phyloP scores from a whole-genome alignment of 2,888 invertebrate genomes.

The Caenorhabditis macrosperma region DNA sequence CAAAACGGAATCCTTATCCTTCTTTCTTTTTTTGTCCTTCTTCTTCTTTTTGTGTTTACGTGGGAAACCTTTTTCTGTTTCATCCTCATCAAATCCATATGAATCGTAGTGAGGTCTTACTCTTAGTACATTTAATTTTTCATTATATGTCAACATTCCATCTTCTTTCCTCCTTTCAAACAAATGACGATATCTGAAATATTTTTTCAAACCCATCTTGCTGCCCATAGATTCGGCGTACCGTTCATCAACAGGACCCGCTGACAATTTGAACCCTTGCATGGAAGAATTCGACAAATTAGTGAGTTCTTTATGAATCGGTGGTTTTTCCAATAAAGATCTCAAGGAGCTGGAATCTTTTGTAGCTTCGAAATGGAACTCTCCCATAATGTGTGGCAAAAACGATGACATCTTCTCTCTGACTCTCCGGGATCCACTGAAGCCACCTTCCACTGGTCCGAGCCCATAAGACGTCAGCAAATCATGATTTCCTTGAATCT shows the following conservation, averaged over 20 bases:
- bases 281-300: conserved; percentile 64
- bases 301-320: conserved; percentile 72
- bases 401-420: conserved; percentile 70
- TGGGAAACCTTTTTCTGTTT: conserved; percentile 15
- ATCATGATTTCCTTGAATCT: conserved; percentile 67
- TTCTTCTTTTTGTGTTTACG: conserved; percentile 65
- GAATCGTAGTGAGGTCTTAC: conserved; percentile 18
- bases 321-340: conserved; percentile 71
- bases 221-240: conserved; percentile 10
- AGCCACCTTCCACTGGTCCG: conserved; percentile 52
- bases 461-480: conserved; percentile 67
- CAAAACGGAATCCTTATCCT: conserved; percentile 37
- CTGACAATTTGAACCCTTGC: conserved; percentile 66
- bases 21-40: conserved; percentile 66
- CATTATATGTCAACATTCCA: conserved; percentile 7
- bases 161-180: conserved; percentile 60
- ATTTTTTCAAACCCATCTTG: too few species aligned
- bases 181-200: conserved; percentile 60
- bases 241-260: conserved; percentile 71
- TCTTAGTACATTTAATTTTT: conserved; percentile 29
- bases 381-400: conserved; percentile 72
- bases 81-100: conserved; percentile 29
- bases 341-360: conserved; percentile 68
- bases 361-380: conserved; percentile 63
- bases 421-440: conserved; percentile 54